A percentile compares a stretch with the other conserved stretches of the same genome.
These are phyloP conservation scores for Pontoporia blainvillei DNA, from an alignment of 2,113 vertebrate genomes.

Conservation along the genomic window DNA sequence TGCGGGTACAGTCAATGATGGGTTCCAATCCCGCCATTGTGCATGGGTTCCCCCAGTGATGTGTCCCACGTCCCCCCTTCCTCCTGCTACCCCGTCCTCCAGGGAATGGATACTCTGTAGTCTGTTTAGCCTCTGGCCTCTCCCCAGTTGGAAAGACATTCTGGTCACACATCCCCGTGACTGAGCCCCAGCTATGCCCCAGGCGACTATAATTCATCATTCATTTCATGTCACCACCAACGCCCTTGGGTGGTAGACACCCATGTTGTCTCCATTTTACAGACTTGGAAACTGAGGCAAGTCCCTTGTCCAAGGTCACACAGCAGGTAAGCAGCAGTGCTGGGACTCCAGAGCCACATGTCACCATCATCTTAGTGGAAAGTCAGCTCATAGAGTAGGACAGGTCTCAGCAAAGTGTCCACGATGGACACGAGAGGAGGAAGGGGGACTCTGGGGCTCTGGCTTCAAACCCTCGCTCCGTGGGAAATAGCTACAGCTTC, in stretches of 20 bases:
- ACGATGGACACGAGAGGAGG: background rate
- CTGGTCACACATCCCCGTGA: no score
- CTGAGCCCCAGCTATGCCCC: background rate
- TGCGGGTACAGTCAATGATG: background rate
- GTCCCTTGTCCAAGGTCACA: background rate
- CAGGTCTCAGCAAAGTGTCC: background rate
- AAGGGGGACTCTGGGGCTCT: background rate
- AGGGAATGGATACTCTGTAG: accelerated
- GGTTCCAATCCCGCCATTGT: background rate
- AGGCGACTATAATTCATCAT: accelerated
- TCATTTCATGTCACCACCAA: background rate
- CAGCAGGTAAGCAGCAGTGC: background rate
- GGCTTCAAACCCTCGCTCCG: background rate
- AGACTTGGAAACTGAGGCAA: background rate
- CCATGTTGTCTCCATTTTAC: background rate
- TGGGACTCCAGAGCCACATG: background rate
- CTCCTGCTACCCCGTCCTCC: background rate
- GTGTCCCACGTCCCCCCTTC: background rate
- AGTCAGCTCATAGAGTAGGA: background rate
- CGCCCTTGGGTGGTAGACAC: accelerated
- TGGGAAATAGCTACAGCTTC: accelerated
- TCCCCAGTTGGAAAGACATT: no score
- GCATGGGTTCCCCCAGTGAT: background rate
- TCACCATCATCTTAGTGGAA: background rate
- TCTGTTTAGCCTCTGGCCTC: accelerated